phyloP scores from a whole-genome alignment of 1,140 invertebrate species.

The Propsilocerus akamusi region DNA sequence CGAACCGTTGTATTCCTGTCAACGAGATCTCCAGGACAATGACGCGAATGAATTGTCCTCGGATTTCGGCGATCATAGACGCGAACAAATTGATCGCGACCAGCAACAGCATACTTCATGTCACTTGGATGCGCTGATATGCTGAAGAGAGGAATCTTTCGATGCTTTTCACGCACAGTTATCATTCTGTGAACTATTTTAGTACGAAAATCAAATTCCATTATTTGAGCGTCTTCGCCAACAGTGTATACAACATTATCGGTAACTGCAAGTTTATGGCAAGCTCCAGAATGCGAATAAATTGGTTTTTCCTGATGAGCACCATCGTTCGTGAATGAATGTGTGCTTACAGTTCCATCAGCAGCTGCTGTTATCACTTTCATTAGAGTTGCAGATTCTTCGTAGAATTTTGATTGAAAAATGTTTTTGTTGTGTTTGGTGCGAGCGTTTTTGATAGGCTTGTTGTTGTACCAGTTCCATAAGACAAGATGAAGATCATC shows the following conservation, averaged over 20 bases:
- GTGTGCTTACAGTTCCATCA: conserved; percentile 62
- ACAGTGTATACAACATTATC: conserved; percentile 54
- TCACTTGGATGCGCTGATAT: conserved; percentile 68
- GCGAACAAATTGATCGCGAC: conserved; percentile 37
- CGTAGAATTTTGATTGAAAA: conserved; percentile 62
- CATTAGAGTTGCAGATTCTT: conserved; percentile 42
- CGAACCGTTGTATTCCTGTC: conserved; percentile 7
- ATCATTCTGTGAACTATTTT: conserved; percentile 14
- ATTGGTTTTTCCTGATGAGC: background rate
- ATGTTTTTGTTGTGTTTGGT: conserved; percentile 58
- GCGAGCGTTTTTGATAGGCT: background rate
- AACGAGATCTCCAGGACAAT: conserved; percentile 23
- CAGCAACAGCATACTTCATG: conserved; percentile 66
- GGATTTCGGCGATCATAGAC: conserved; percentile 54
- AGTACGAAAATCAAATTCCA: conserved; percentile 62
- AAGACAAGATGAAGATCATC: conserved; percentile 73
- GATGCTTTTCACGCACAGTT: conserved; percentile 5
- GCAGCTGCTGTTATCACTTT: conserved; percentile 73
- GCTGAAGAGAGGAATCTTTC: conserved; percentile 55
- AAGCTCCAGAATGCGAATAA: conserved; percentile 13
- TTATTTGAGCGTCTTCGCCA: conserved; percentile 72
- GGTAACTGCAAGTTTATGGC: conserved; percentile 14
- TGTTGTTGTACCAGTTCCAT: conserved; percentile 66
- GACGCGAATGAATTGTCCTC: conserved; percentile 22
- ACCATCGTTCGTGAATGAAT: conserved; percentile 15